Evolutionary conservation across 1,140 invertebrate genomes (phyloP).

Genomic region (Sitophilus oryzae): DNA sequence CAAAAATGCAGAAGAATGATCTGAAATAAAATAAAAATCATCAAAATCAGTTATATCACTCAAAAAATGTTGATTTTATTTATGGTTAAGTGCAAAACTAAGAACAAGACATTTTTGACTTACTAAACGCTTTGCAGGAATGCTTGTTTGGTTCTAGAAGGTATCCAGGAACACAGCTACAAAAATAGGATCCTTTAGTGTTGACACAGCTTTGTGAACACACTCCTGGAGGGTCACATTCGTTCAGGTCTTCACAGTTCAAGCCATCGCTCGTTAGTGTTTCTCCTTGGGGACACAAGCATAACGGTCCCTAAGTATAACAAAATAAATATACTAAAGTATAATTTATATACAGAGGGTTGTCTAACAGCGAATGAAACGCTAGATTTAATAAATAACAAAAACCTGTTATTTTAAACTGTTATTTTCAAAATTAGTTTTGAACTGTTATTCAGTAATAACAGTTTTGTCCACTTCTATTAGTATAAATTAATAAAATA

Average conservation of each 20-base stretch:
- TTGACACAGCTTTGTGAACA: constrained; percentile 90
- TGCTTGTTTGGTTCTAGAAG: constrained; percentile 72
- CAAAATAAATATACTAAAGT: constrained; percentile 20
- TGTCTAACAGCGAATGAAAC: background rate
- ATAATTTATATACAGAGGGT: background rate
- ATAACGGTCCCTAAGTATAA: constrained; percentile 73
- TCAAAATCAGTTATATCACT: background rate
- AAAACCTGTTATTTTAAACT: too few relatives aligned
- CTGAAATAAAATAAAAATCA: constrained; percentile 37
- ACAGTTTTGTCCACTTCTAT: too few relatives aligned
- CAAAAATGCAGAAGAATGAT: constrained; percentile 82
- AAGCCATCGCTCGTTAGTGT: constrained; percentile 57
- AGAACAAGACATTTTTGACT: constrained; percentile 36
- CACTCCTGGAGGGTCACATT: constrained; percentile 79
- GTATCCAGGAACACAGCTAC: constrained; percentile 79
- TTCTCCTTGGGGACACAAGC: constrained; percentile 81
- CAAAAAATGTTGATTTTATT: background rate
- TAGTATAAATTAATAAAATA: too few relatives aligned
- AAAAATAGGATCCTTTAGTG: constrained; percentile 80
- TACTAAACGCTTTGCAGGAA: constrained; percentile 84
- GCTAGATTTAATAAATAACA: too few relatives aligned
- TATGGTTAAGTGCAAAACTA: too few relatives aligned
- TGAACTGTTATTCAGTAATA: too few relatives aligned
- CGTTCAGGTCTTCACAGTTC: constrained; percentile 78
- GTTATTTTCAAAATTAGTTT: too few relatives aligned